Percentiles rank a stretch among this genome's conserved stretches.
Evolutionary conservation across 2,797 vertebrate species (phyloP).

Genomic region (Nyctalus aviator): DNA sequence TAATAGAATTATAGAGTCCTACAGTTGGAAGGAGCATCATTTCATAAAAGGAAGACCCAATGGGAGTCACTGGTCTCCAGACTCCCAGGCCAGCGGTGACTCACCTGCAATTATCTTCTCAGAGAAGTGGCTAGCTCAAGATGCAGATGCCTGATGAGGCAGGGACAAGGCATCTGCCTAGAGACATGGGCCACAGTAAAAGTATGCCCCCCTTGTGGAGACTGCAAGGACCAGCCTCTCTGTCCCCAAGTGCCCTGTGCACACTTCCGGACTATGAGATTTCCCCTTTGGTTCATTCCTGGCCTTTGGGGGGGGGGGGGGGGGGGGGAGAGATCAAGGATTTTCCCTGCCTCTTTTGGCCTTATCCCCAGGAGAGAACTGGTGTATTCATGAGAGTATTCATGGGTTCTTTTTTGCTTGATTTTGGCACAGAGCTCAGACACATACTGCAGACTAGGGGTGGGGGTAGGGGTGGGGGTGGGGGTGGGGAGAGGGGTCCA

Average conservation of each 20-base stretch:
- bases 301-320: not conserved
- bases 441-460: not conserved
- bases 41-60: not conserved
- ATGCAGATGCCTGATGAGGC: too few species aligned
- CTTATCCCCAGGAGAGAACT: not conserved
- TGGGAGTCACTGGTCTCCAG: not conserved
- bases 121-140: not conserved
- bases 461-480: not conserved
- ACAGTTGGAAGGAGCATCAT: not conserved
- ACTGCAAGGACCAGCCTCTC: not conserved
- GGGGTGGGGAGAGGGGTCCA: not conserved
- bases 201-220: not conserved
- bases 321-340: not conserved
- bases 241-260: not conserved
- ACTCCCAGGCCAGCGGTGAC: not conserved
- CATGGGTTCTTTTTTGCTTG: not conserved
- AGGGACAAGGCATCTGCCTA: not conserved
- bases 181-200: not conserved
- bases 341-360: not conserved
- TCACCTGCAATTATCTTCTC: not conserved
- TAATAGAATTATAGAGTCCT: not conserved
- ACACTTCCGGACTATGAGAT: accelerated
- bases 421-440: not conserved
- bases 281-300: not conserved
- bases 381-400: not conserved